Percentiles rank a stretch among this genome's conserved stretches.
Conservation (phyloP, 1,140 invertebrate genomes). For the Zaprionus ghesquierei region DNA sequence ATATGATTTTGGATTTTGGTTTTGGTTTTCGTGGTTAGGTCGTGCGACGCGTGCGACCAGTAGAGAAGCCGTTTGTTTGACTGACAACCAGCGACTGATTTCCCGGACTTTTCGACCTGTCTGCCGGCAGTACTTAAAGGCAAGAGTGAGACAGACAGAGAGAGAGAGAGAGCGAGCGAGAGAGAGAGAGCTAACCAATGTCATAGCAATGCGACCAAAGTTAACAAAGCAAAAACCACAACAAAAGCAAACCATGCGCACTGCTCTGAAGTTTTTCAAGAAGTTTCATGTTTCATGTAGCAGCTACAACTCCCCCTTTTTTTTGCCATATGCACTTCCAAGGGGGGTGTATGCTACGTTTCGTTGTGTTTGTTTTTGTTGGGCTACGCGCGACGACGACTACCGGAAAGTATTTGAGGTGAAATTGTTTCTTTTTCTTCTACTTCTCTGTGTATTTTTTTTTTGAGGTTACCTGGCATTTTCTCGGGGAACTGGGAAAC, state of each 20-base stretch:
- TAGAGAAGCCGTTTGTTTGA: constrained; percentile 61
- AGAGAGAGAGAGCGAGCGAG: not conserved
- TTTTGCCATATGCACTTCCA: too few relatives aligned
- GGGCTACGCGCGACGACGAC: constrained; percentile 32
- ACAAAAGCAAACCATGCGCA: constrained; percentile 77
- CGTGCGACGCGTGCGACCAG: constrained; percentile 17
- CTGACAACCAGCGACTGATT: constrained; percentile 71
- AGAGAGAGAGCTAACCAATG: constrained; percentile 46
- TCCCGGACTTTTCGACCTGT: constrained; percentile 23
- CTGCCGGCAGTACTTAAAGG: not conserved
- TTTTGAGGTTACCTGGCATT: constrained; percentile 66
- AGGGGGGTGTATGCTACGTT: constrained; percentile 5
- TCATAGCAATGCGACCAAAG: constrained; percentile 78
- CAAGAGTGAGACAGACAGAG: not conserved
- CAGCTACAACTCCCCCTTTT: not conserved
- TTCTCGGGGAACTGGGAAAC: constrained; percentile 37
- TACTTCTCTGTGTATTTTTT: constrained; percentile 11
- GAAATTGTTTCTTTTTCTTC: constrained; percentile 41
- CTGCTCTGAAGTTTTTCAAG: constrained; percentile 64
- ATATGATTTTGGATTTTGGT: constrained; percentile 8
- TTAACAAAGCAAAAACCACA: constrained; percentile 77
- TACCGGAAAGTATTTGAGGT: constrained; percentile 70
- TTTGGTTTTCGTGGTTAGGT: not conserved
- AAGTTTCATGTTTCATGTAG: constrained; percentile 53
- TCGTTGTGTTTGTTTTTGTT: constrained; percentile 38